Evolutionary conservation across 2,888 invertebrate genomes (phyloP), one percentile per base, ranked within the genome.

Genomic region (Pimpla rufipes): DNA sequence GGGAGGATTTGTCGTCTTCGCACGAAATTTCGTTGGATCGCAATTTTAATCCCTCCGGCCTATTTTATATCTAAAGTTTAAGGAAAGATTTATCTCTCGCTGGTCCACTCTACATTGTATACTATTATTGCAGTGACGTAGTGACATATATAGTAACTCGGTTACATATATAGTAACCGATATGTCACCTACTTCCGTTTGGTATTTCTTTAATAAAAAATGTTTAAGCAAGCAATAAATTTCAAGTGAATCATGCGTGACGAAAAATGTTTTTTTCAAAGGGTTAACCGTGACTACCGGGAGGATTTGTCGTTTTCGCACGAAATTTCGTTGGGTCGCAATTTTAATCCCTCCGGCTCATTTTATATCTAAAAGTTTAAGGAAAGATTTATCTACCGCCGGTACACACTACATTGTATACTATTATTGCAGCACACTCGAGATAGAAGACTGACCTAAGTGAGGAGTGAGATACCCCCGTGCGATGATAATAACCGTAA

Each of bases 401-500:
- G 18, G 70, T 66, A 13, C 10, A 23, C 64, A 66, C 47, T 52
- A 37, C 37, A 45, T 45, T 66, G 47, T 71, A 78, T 40, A 62
- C 78, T 42, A 78, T 23, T 57, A 80, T 74, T 64, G 52, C 52
- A 40, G 50, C 37, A 62, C 73, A 66, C 47, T 66, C 16, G 40
- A 16, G 73, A 59, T 59, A 52, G 29, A 74, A 62, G 52, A 55
- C 42, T 68, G 78, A 74, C 74, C 78, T 55, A 78, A 82, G 82
- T 76, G 82, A 52, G 78, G 73, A 78, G 81, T 57, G 81, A 81
- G 76, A 81, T 82, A 81, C 79, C 86, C 85, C 83, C 64, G 68
- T 45, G 85, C 84, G 87, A 89, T 87, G 86, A 89, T 87, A 90
- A 89, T 90, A 90, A 90, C 82, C 89, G 88, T 90, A 90, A 90